A percentile compares a stretch with the other conserved stretches of the same genome.
Conservation (phyloP, 2,113 vertebrate genomes). For the Scartelaos histophorus region DNA sequence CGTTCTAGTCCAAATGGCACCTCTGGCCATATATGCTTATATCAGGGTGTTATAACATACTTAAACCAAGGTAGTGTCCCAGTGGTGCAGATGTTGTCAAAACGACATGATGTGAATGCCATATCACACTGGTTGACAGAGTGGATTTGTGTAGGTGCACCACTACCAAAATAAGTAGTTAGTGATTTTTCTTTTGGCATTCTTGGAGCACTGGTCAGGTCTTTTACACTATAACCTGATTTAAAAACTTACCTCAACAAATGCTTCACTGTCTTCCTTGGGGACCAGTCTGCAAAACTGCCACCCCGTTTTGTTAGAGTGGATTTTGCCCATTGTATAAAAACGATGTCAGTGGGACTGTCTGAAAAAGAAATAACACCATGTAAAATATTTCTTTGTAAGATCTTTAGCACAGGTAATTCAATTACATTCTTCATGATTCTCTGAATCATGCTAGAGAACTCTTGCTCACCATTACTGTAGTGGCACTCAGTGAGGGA, state of each 20-base stretch:
- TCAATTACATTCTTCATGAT: not conserved
- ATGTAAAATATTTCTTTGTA: not conserved
- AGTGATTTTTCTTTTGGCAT: not conserved
- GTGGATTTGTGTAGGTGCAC: not conserved
- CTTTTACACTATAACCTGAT: not conserved
- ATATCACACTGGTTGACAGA: too few species aligned
- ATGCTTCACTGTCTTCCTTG: not conserved
- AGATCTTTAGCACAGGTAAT: not conserved
- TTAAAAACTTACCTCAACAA: not conserved
- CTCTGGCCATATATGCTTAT: too few species aligned
- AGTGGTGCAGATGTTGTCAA: too few species aligned
- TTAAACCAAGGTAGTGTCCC: too few species aligned
- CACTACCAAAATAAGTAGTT: not conserved
- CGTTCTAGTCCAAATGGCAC: too few species aligned
- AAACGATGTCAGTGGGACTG: not conserved
- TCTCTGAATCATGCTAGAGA: not conserved
- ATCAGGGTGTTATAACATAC: too few species aligned
- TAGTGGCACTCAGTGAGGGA: conserved; percentile 1
- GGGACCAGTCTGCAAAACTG: not conserved
- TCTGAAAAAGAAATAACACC: not conserved
- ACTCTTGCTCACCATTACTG: not conserved
- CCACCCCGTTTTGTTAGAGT: too few species aligned
- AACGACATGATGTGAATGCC: too few species aligned
- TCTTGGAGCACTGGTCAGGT: not conserved
- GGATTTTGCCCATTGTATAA: not conserved